These are phyloP conservation scores for Miltochrista miniata DNA, from an alignment of 2,888 invertebrate genomes.

Conservation along the genomic window DNA sequence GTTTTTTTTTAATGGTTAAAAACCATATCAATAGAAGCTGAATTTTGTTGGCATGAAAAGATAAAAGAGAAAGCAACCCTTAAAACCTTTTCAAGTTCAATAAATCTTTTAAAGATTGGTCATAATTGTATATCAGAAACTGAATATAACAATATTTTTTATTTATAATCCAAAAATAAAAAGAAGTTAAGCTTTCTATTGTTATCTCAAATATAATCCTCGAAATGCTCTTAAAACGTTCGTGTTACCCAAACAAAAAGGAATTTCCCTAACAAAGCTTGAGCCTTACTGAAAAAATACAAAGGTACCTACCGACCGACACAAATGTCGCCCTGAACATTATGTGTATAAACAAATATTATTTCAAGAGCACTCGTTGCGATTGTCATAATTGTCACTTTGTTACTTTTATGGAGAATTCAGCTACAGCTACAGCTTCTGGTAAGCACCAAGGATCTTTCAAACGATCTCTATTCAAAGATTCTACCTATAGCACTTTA, in stretches of 20 bases:
- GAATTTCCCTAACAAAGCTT: conserved; percentile 23
- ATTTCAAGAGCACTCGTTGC: conserved; percentile 4
- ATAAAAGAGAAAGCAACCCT: too few relatives aligned
- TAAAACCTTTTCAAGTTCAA: too few relatives aligned
- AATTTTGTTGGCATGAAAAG: too few relatives aligned
- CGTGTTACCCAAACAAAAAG: conserved; percentile 21
- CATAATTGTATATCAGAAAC: too few relatives aligned
- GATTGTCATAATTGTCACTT: conserved; percentile 8
- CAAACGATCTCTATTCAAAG: too few relatives aligned
- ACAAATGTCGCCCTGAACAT: conserved; percentile 12
- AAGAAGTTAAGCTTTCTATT: not conserved
- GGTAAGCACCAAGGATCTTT: conserved; percentile 1
- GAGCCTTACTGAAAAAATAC: conserved; percentile 14
- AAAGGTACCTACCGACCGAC: conserved; percentile 1
- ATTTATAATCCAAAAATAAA: not conserved
- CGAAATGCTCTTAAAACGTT: conserved; percentile 22
- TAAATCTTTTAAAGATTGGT: too few relatives aligned
- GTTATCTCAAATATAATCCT: conserved; percentile 12
- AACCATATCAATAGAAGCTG: too few relatives aligned
- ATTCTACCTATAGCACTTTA: too few relatives aligned
- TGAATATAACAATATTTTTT: too few relatives aligned
- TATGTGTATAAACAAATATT: conserved; percentile 1
- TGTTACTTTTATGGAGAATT: conserved; percentile 15
- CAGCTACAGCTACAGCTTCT: too few relatives aligned
- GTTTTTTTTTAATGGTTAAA: too few relatives aligned